phyloP scores from a whole-genome alignment of 2,113 vertebrate species.

The Lepus timidus region DNA sequence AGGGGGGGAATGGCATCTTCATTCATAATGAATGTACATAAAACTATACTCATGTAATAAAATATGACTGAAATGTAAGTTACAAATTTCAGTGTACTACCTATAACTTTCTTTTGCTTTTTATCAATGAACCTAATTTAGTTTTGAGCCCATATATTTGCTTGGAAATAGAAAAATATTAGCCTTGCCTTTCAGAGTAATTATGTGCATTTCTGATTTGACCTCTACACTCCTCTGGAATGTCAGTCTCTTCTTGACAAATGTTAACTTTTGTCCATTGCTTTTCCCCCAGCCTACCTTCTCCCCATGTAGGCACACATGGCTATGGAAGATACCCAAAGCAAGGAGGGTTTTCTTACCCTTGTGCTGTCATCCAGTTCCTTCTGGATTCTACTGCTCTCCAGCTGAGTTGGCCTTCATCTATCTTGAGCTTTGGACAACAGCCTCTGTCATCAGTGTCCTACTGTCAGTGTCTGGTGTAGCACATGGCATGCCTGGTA shows the following conservation, averaged over 20 bases:
- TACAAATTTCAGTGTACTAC: neutral
- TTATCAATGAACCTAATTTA: neutral
- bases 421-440: neutral
- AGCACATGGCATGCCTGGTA: neutral
- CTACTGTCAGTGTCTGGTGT: neutral
- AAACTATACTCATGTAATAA: neutral
- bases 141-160: neutral
- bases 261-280: too few relatives aligned
- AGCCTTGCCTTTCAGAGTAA: neutral
- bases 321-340: neutral
- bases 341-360: too few relatives aligned
- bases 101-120: neutral
- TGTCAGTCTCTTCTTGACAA: neutral
- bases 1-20: neutral
- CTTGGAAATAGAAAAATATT: neutral
- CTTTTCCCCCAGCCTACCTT: neutral
- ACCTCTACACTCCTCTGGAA: neutral
- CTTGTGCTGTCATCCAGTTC: neutral
- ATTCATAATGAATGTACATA: constrained; percentile 27
- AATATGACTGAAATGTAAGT: neutral
- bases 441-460: neutral
- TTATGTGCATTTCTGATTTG: neutral
- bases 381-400: neutral
- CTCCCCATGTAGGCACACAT: neutral
- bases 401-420: neutral